These are phyloP conservation scores for Nymphicus hollandicus DNA, from an alignment of 2,113 vertebrate genomes.

Conservation along the genomic window DNA sequence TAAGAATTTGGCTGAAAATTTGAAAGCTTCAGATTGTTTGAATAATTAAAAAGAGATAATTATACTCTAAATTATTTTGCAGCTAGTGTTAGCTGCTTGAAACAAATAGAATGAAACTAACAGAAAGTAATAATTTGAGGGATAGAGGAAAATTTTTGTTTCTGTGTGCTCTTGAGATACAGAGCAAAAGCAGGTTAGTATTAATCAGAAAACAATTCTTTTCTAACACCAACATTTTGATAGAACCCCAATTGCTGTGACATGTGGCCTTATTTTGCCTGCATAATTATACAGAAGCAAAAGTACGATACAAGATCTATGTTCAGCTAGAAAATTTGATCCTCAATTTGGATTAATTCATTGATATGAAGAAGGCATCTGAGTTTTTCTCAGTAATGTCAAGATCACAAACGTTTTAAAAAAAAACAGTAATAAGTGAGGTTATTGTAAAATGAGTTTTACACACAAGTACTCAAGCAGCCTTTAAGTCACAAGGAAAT, in stretches of 20 bases:
- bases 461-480: neutral
- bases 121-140: neutral
- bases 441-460: neutral
- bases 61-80: neutral
- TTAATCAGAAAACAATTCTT: neutral
- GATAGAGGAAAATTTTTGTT: neutral
- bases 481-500: neutral
- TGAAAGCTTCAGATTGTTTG: neutral
- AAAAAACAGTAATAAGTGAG: neutral
- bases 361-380: neutral
- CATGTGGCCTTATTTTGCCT: neutral
- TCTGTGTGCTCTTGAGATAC: neutral
- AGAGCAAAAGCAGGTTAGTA: neutral
- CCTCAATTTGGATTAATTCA: neutral
- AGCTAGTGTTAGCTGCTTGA: neutral
- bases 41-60: slow-evolving; percentile 9
- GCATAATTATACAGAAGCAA: neutral
- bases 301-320: neutral
- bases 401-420: neutral
- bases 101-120: neutral
- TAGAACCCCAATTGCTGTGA: neutral
- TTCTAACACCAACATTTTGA: neutral
- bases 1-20: neutral
- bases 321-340: neutral
- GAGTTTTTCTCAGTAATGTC: neutral